Evolutionary conservation across 2,888 invertebrate genomes (phyloP).

Genomic region (Holacanthella duospinosa): DNA sequence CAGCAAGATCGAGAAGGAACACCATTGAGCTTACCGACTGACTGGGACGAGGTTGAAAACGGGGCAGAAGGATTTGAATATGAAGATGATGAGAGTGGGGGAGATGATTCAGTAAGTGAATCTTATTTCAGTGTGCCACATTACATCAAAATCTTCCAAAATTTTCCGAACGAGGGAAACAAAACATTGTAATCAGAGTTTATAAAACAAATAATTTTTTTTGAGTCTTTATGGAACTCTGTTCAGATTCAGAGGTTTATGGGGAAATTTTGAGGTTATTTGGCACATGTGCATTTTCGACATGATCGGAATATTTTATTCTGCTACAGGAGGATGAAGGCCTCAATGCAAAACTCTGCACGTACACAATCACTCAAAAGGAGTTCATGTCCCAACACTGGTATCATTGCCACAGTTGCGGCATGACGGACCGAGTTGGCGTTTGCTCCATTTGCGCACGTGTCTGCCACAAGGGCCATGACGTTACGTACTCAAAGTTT

Average conservation of each 20-base stretch:
- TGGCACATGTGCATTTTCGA: no score
- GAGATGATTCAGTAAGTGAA: slow-evolving; percentile 62
- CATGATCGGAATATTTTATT: slow-evolving; percentile 4
- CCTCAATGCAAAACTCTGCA: slow-evolving; percentile 82
- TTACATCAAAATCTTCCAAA: no score
- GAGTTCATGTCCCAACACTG: slow-evolving; percentile 96
- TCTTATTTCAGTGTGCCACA: no score
- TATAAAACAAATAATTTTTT: slow-evolving; percentile 4
- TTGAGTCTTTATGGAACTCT: slow-evolving; percentile 9
- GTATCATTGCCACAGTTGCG: slow-evolving; percentile 99
- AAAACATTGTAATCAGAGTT: neutral
- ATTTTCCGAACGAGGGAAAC: no score
- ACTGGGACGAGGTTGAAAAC: slow-evolving; percentile 28
- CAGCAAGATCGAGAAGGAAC: slow-evolving; percentile 31
- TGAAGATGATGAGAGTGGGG: slow-evolving; percentile 80
- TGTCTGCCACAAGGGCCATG: slow-evolving; percentile 93
- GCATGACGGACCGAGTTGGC: slow-evolving; percentile 96
- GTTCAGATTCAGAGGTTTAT: no score
- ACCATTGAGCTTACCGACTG: slow-evolving; percentile 33
- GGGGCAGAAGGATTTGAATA: slow-evolving; percentile 52
- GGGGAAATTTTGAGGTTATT: no score
- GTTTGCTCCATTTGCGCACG: slow-evolving; percentile 95
- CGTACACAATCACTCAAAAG: slow-evolving; percentile 90
- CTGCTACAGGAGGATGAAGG: slow-evolving; percentile 66
- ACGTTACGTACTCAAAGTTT: slow-evolving; percentile 92